Conservation (phyloP, 1,140 invertebrate species). For the Drosophila miranda region DNA sequence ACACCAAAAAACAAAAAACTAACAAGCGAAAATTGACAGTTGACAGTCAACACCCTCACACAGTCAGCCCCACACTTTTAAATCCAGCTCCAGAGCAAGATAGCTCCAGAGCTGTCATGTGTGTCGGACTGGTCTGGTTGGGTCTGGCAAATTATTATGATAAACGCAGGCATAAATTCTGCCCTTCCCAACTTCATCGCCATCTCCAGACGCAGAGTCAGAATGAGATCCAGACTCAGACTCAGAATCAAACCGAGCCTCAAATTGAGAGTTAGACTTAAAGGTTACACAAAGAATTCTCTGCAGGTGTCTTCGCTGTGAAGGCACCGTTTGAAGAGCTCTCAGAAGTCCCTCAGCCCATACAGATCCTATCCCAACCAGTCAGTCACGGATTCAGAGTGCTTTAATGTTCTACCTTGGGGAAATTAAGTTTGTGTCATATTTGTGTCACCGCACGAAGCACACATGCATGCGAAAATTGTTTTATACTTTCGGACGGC, state of each 20-base stretch:
- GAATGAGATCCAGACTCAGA: too few relatives aligned
- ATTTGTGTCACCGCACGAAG: conserved; percentile 61
- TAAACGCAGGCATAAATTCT: conserved; percentile 77
- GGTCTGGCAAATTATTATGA: conserved; percentile 72
- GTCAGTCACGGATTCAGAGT: conserved; percentile 1
- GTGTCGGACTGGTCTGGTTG: conserved; percentile 44
- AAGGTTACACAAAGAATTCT: conserved; percentile 22
- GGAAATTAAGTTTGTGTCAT: conserved; percentile 80
- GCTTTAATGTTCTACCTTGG: conserved; percentile 65
- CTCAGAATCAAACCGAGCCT: background rate
- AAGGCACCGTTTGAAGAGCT: too few relatives aligned
- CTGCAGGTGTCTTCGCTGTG: background rate
- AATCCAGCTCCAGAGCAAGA: background rate
- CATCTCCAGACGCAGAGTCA: background rate
- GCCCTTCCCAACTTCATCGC: conserved; percentile 16
- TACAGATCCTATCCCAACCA: background rate
- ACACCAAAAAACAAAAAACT: conserved; percentile 37
- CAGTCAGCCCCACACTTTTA: background rate
- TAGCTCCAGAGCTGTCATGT: conserved; percentile 10
- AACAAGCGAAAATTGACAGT: conserved; percentile 42
- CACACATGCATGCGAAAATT: conserved; percentile 11
- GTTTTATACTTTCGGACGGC: conserved; percentile 29
- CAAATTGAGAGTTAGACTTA: background rate
- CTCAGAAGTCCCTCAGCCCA: background rate
- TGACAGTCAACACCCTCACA: conserved; percentile 28